Conservation (phyloP, 2,888 invertebrate genomes). For the Ditylenchus weischeri region DNA sequence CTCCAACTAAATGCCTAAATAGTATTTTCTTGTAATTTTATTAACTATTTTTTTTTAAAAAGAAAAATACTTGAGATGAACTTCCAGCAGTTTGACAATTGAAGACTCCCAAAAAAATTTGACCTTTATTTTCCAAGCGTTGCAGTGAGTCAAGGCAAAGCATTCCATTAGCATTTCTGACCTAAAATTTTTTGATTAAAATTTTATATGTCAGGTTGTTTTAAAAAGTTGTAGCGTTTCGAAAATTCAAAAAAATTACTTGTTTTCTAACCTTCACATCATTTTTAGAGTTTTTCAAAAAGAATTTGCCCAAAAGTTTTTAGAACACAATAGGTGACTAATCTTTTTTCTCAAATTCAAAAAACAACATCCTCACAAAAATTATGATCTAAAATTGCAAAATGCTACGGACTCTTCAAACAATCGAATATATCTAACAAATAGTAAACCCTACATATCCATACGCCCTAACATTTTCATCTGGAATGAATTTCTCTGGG, state of each 20-base stretch:
- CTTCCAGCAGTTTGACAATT: conserved; percentile 44
- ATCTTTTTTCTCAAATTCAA: neutral
- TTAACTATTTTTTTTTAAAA: conserved; percentile 2
- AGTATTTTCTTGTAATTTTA: conserved; percentile 17
- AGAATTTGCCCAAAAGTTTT: neutral
- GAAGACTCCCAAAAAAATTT: conserved; percentile 40
- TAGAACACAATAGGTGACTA: neutral
- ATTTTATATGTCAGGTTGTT: neutral
- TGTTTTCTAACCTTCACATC: too few species aligned
- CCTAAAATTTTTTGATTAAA: conserved; percentile 24
- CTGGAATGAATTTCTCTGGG: conserved; percentile 83
- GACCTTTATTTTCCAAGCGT: conserved; percentile 47
- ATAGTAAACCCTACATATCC: conserved; percentile 62
- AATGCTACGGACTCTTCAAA: neutral
- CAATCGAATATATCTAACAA: conserved; percentile 5
- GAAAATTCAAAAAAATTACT: too few species aligned
- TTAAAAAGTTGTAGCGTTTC: too few species aligned
- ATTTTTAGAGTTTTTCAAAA: too few species aligned
- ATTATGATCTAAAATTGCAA: neutral
- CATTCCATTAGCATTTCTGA: conserved; percentile 30
- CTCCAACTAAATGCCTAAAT: conserved; percentile 49
- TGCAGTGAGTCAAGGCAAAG: conserved; percentile 57
- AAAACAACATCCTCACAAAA: neutral
- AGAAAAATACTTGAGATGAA: conserved; percentile 36
- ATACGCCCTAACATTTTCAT: conserved; percentile 74